Percentiles rank a stretch among this genome's conserved stretches.
phyloP scores from a whole-genome alignment of 2,113 vertebrate genomes.

The Perca fluviatilis region DNA sequence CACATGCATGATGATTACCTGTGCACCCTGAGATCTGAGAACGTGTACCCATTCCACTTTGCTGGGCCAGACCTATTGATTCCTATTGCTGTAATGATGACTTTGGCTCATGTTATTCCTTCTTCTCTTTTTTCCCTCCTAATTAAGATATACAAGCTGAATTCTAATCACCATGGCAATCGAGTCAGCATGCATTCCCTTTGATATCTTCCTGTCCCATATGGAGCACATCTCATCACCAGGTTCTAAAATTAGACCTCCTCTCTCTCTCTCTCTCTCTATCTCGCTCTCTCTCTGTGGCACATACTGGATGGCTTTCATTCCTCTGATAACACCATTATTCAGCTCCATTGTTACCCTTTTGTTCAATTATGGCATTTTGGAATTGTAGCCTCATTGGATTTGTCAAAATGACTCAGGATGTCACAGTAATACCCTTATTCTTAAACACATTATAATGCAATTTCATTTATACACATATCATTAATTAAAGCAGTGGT shows the following conservation, averaged over 20 bases:
- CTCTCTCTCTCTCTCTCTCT: constrained; percentile 18
- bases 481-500: neutral
- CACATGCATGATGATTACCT: neutral
- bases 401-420: neutral
- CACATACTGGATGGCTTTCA: constrained; percentile 33
- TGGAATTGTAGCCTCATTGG: neutral
- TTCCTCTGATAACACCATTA: constrained; percentile 32
- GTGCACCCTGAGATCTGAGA: neutral
- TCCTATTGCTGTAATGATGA: constrained; percentile 28
- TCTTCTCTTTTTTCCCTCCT: constrained; percentile 45
- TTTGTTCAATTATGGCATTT: neutral
- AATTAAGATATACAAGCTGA: constrained; percentile 80
- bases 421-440: neutral
- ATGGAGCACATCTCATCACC: constrained; percentile 72
- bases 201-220: constrained; percentile 80
- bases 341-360: neutral
- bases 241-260: constrained; percentile 79
- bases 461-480: neutral
- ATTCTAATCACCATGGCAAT: constrained; percentile 83
- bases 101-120: constrained; percentile 30
- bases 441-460: neutral
- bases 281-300: constrained; percentile 21
- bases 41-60: neutral
- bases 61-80: constrained; percentile 35
- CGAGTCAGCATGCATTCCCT: constrained; percentile 78